Percentiles rank a stretch among this genome's conserved stretches.
Evolutionary conservation across 2,113 vertebrate species (phyloP).

Genomic region (Callocephalon fimbriatum): DNA sequence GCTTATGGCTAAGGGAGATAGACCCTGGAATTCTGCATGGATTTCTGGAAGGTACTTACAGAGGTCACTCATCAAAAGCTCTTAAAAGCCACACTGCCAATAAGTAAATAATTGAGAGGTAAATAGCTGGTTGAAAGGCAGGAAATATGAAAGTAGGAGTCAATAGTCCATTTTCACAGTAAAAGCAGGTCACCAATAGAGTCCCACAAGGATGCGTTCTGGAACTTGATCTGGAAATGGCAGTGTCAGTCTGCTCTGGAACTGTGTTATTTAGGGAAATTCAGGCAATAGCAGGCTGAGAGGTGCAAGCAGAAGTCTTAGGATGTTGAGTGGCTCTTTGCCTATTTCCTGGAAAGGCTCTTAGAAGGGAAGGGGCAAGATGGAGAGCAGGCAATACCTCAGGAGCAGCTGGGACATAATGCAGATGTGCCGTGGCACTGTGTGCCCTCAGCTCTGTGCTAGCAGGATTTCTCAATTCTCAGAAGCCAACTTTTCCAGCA

Average conservation of each 20-base stretch:
- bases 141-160: not conserved
- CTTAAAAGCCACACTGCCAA: not conserved
- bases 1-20: not conserved
- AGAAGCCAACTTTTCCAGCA: not conserved
- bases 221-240: not conserved
- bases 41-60: not conserved
- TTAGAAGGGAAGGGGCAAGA: not conserved
- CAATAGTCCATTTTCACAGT: not conserved
- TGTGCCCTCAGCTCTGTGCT: not conserved
- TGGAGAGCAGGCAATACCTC: not conserved
- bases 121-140: not conserved
- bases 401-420: not conserved
- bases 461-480: not conserved
- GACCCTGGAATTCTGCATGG: not conserved
- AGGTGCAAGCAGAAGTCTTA: not conserved
- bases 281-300: not conserved
- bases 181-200: not conserved
- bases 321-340: not conserved
- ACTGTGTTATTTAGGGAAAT: not conserved
- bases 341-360: not conserved
- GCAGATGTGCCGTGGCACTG: not conserved
- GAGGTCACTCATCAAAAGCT: not conserved
- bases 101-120: not conserved
- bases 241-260: not conserved
- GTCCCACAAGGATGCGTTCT: not conserved